Evolutionary conservation across 2,113 vertebrate genomes (phyloP).

Genomic region (Malurus alboscapulatus): DNA sequence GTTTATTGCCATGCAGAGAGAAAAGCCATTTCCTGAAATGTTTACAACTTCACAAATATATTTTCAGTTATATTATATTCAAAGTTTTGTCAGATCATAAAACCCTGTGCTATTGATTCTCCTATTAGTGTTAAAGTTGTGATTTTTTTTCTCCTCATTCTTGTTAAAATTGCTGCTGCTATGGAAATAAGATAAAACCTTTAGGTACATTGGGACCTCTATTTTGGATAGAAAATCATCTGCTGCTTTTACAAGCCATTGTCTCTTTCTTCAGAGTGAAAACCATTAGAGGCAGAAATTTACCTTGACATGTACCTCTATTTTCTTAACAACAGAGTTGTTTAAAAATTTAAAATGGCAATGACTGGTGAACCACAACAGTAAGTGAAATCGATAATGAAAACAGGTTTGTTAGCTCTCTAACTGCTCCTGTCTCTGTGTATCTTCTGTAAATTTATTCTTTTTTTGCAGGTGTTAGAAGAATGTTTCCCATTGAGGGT

Average conservation of each 20-base stretch:
- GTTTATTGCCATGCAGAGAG: background rate
- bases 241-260: background rate
- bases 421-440: background rate
- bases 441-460: background rate
- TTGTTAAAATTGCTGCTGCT: background rate
- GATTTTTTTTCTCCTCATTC: background rate
- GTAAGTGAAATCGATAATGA: background rate
- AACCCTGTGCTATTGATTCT: background rate
- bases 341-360: background rate
- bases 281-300: background rate
- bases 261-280: background rate
- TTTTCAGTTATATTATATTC: background rate
- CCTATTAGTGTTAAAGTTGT: accelerated
- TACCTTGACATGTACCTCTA: background rate
- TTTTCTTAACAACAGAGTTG: background rate
- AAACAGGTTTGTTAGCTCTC: background rate
- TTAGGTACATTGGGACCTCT: background rate
- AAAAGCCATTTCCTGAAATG: background rate
- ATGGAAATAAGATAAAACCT: background rate
- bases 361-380: background rate
- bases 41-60: background rate
- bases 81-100: background rate
- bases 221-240: background rate
- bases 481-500: accelerated
- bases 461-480: background rate